phyloP scores from a whole-genome alignment of 1,140 invertebrate species.

The Procambarus virginalis region DNA sequence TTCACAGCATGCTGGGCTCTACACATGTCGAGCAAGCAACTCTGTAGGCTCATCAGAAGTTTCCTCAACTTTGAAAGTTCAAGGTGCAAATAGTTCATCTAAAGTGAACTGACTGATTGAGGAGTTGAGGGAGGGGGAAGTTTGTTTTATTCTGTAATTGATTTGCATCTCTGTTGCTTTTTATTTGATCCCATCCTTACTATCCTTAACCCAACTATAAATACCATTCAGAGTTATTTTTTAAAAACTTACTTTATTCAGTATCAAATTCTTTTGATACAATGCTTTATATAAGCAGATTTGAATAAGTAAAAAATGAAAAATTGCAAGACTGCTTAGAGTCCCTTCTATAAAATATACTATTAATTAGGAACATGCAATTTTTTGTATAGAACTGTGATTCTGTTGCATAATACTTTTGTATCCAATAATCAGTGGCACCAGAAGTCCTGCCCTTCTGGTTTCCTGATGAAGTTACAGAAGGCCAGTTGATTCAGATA shows the following conservation, averaged over 20 bases:
- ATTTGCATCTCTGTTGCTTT: not conserved
- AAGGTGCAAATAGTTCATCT: conserved; percentile 2
- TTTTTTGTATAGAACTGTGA: too few species aligned
- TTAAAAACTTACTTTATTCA: not conserved
- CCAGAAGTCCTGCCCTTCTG: conserved; percentile 60
- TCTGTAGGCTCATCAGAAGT: conserved; percentile 49
- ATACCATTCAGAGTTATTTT: not conserved
- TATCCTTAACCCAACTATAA: not conserved
- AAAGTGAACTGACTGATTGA: not conserved
- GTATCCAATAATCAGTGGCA: conserved; percentile 33
- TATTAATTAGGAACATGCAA: too few species aligned
- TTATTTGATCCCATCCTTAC: not conserved
- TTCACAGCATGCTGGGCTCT: conserved; percentile 66
- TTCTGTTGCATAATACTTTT: too few species aligned
- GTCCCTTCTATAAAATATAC: too few species aligned
- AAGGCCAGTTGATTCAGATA: conserved; percentile 66
- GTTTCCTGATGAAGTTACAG: conserved; percentile 61
- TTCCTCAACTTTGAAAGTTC: conserved; percentile 35
- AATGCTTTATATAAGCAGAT: not conserved
- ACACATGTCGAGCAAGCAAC: conserved; percentile 75
- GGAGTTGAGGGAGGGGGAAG: not conserved
- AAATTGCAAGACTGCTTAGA: too few species aligned
- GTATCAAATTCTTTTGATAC: not conserved
- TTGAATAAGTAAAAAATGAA: not conserved
- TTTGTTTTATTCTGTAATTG: not conserved